phyloP scores from a whole-genome alignment of 1,140 invertebrate species.

The Sycophaga agraensis region DNA sequence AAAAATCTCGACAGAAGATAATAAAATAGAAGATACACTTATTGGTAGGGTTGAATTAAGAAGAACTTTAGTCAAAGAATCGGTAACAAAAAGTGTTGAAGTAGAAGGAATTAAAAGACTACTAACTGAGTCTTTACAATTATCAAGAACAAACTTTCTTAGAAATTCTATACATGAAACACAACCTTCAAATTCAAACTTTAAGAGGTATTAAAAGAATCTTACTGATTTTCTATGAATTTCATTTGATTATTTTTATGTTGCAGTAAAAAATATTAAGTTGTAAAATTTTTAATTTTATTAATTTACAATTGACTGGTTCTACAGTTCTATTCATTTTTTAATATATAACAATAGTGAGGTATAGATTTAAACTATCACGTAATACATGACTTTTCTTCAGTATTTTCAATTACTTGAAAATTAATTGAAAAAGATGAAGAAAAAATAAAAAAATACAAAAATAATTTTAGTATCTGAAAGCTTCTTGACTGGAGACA shows the following conservation, averaged over 20 bases:
- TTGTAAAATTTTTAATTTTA: neutral
- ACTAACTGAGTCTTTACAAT: slow-evolving; percentile 19
- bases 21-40: neutral
- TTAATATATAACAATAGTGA: too few species aligned
- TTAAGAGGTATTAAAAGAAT: slow-evolving; percentile 20
- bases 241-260: slow-evolving; percentile 25
- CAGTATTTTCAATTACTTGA: too few species aligned
- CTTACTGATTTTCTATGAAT: slow-evolving; percentile 20
- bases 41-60: slow-evolving; percentile 8
- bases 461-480: too few species aligned
- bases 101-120: slow-evolving; percentile 17
- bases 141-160: slow-evolving; percentile 28
- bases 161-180: slow-evolving; percentile 28
- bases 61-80: slow-evolving; percentile 1
- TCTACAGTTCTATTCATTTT: too few species aligned
- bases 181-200: slow-evolving; percentile 14
- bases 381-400: too few species aligned
- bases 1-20: too few species aligned
- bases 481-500: too few species aligned
- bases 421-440: too few species aligned
- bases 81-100: neutral
- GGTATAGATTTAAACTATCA: too few species aligned
- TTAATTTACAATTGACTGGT: too few species aligned
- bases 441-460: too few species aligned
- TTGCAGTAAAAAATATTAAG: neutral